Evolutionary conservation across 2,797 vertebrate species (phyloP).

Genomic region (Sibirionetta formosa): DNA sequence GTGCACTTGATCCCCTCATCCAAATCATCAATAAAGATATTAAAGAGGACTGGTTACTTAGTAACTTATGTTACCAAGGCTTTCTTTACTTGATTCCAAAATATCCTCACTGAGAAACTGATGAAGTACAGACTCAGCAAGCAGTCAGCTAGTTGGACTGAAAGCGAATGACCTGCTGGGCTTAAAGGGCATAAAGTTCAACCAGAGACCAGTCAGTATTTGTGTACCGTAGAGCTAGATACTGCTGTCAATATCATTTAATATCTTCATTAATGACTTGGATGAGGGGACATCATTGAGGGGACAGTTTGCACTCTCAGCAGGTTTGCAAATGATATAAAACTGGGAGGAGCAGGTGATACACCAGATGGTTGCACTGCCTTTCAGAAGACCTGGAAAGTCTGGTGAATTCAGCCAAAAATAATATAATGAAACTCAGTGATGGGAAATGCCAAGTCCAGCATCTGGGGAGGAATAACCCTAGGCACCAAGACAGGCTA

Average conservation of each 20-base stretch:
- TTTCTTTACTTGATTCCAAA: not conserved
- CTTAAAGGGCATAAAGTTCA: not conserved
- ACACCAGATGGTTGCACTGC: not conserved
- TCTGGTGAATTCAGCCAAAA: not conserved
- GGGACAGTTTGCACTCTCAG: not conserved
- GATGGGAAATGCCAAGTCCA: not conserved
- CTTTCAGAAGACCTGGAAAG: not conserved
- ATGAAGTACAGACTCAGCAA: not conserved
- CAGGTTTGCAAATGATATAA: constrained; percentile 10
- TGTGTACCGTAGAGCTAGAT: not conserved
- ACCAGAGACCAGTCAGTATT: not conserved
- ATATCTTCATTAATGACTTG: not conserved
- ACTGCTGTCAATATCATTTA: constrained; percentile 36
- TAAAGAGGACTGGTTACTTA: no score
- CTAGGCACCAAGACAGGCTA: not conserved
- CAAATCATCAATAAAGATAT: no score
- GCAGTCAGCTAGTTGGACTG: not conserved
- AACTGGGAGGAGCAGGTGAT: not conserved
- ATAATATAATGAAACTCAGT: not conserved
- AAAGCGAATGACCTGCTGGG: not conserved
- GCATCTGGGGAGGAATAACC: not conserved
- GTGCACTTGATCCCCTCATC: no score
- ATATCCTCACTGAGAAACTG: not conserved
- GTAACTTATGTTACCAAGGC: not conserved
- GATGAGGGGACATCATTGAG: not conserved